phyloP scores from a whole-genome alignment of 2,113 vertebrate genomes.

The Riparia riparia region DNA sequence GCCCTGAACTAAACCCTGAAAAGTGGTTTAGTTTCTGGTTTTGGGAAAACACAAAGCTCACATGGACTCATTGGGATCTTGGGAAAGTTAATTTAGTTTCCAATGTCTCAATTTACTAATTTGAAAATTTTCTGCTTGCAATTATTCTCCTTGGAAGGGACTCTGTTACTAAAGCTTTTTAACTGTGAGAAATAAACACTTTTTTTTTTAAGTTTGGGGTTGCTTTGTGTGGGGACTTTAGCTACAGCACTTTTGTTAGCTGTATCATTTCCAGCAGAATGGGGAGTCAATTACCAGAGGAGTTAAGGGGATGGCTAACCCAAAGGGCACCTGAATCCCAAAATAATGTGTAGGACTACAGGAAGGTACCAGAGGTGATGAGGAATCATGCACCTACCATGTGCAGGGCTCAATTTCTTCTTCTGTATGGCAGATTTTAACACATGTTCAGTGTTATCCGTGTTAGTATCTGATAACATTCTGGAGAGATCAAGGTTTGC shows the following conservation, averaged over 20 bases:
- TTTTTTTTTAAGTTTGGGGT: neutral
- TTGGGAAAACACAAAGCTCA: neutral
- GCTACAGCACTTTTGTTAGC: neutral
- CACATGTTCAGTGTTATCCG: fast-evolving
- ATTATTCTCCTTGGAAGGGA: neutral
- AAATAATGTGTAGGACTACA: neutral
- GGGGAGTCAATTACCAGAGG: neutral
- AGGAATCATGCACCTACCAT: fast-evolving
- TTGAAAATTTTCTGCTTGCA: neutral
- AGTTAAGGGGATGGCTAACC: neutral
- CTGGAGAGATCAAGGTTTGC: neutral
- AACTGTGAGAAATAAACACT: neutral
- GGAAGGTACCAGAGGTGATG: neutral
- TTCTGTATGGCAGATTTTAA: neutral
- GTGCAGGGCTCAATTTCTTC: neutral
- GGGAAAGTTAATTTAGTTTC: neutral
- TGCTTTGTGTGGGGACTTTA: neutral
- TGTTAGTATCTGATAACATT: neutral
- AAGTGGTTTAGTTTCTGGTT: neutral
- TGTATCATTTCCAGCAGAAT: neutral
- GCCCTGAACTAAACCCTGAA: neutral
- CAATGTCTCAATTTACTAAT: fast-evolving
- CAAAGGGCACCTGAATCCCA: neutral
- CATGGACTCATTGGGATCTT: neutral
- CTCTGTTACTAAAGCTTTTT: neutral